Percentiles rank a stretch among this genome's conserved stretches.
Conservation (phyloP, 2,888 invertebrate species). For the Euplagia quadripunctaria region DNA sequence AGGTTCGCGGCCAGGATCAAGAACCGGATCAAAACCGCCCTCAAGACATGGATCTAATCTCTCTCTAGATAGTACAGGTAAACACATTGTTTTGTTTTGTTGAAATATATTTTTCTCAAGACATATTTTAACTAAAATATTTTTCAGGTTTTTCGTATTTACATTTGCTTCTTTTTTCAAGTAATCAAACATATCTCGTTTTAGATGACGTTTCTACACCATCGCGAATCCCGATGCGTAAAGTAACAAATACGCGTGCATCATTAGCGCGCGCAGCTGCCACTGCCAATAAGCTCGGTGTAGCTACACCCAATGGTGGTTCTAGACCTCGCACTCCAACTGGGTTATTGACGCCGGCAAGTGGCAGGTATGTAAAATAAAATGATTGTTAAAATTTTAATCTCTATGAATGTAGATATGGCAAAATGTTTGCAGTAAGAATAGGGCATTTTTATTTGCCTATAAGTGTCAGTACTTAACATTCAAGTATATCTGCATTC, state of each 20-base stretch:
- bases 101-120: not conserved
- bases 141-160: too few relatives aligned
- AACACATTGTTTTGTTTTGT: not conserved
- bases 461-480: not conserved
- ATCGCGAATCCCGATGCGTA: slow-evolving; percentile 93
- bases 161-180: not conserved
- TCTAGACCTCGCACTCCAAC: slow-evolving; percentile 92
- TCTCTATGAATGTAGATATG: slow-evolving; percentile 27
- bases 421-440: not conserved
- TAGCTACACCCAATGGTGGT: slow-evolving; percentile 87
- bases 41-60: slow-evolving; percentile 97
- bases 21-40: slow-evolving; percentile 96
- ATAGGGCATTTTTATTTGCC: not conserved
- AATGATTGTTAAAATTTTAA: slow-evolving; percentile 7
- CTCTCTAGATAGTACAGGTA: slow-evolving; percentile 95
- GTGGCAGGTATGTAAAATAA: slow-evolving; percentile 88
- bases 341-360: slow-evolving; percentile 92
- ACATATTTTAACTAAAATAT: too few relatives aligned
- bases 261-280: slow-evolving; percentile 87
- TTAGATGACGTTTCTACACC: slow-evolving; percentile 92
- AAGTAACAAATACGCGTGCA: slow-evolving; percentile 88
- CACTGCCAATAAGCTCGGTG: slow-evolving; percentile 87
- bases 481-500: slow-evolving; percentile 24
- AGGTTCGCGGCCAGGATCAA: slow-evolving; percentile 94
- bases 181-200: not conserved